A percentile compares a stretch with the other conserved stretches of the same genome.
Conservation (phyloP, 2,797 vertebrate genomes). For the Okamejei kenojei region DNA sequence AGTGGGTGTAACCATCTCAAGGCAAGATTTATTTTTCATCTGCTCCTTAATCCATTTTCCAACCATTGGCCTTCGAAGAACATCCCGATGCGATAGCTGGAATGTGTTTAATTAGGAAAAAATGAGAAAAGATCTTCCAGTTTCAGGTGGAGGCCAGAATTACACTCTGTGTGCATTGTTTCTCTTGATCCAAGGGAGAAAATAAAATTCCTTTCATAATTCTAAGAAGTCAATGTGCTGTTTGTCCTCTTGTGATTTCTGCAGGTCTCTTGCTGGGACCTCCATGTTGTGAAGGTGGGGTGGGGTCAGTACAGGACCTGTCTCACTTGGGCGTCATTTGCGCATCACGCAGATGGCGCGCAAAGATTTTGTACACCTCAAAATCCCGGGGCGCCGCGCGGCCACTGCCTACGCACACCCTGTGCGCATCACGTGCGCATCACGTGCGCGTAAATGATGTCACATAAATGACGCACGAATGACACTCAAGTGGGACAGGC, state of each 20-base stretch:
- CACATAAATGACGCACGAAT: no score
- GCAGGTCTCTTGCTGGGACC: neutral
- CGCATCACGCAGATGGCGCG: no score
- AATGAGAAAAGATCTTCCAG: conserved; percentile 26
- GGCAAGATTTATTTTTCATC: neutral
- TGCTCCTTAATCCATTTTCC: neutral
- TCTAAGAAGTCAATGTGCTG: neutral
- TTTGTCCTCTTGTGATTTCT: neutral
- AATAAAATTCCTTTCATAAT: neutral
- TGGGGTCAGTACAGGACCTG: no score
- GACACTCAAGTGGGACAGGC: no score
- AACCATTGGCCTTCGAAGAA: neutral
- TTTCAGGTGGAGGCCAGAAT: neutral
- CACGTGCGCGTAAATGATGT: no score
- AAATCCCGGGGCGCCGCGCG: no score
- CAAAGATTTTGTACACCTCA: no score
- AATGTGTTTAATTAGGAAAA: neutral
- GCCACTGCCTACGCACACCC: no score
- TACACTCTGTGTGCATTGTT: neutral
- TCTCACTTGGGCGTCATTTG: no score
- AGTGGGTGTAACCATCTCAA: conserved; percentile 3
- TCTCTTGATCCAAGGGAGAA: neutral
- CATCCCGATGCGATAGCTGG: neutral
- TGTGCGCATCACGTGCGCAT: no score
- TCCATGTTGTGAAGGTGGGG: neutral